These are phyloP conservation scores for Chrysolina haemoptera DNA, from an alignment of 2,888 invertebrate genomes.

Conservation along the genomic window DNA sequence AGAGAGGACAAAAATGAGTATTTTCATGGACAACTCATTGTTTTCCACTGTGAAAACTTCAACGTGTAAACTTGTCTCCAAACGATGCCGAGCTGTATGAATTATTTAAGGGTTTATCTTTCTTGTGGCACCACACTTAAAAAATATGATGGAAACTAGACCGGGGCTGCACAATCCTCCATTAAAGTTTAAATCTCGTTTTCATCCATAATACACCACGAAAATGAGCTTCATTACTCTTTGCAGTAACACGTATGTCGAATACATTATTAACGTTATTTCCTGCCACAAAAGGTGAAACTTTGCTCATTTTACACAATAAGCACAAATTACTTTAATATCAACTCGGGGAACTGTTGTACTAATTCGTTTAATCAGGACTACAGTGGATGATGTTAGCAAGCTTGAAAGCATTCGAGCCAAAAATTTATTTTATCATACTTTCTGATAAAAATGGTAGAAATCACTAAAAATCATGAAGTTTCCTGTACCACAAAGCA, in stretches of 20 bases:
- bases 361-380: neutral
- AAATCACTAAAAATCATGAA: no score
- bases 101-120: slow-evolving; percentile 1
- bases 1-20: no score
- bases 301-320: slow-evolving; percentile 6
- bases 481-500: no score
- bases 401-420: no score
- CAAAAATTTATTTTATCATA: no score
- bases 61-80: neutral
- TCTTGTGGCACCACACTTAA: neutral
- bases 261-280: slow-evolving; percentile 12
- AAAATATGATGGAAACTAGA: neutral
- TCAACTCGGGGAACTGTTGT: neutral
- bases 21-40: no score
- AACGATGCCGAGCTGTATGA: neutral
- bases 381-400: no score
- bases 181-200: slow-evolving; percentile 24
- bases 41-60: neutral
- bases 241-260: neutral
- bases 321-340: neutral
- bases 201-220: slow-evolving; percentile 16
- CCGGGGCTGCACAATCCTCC: neutral
- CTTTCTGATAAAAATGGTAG: no score
- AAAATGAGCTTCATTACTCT: slow-evolving; percentile 22
- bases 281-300: slow-evolving; percentile 3